Conservation (phyloP, 2,888 invertebrate genomes). For the Melanostoma scalare region DNA sequence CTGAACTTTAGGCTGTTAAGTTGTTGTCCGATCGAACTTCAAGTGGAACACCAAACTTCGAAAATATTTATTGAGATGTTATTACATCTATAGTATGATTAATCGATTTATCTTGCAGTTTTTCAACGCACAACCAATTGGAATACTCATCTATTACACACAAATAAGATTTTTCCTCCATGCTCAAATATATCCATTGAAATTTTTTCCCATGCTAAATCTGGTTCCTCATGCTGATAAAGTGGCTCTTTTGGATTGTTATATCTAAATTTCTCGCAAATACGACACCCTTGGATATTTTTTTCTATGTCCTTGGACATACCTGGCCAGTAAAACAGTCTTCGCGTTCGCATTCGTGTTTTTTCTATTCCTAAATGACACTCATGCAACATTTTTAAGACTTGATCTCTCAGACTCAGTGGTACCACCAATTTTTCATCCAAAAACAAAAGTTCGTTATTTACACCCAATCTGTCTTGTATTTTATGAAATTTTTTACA, state of each 20-base stretch:
- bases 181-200: slow-evolving; percentile 71
- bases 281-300: slow-evolving; percentile 49
- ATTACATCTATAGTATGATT: slow-evolving; percentile 25
- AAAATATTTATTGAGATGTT: slow-evolving; percentile 15
- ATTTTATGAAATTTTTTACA: slow-evolving; percentile 53
- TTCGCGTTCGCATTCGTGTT: slow-evolving; percentile 75
- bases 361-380: slow-evolving; percentile 77
- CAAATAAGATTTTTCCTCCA: slow-evolving; percentile 46
- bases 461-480: slow-evolving; percentile 44
- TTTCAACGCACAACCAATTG: slow-evolving; percentile 32
- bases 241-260: slow-evolving; percentile 71
- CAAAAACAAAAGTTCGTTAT: slow-evolving; percentile 54
- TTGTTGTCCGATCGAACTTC: slow-evolving; percentile 33
- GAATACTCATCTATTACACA: slow-evolving; percentile 55
- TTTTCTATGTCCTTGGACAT: slow-evolving; percentile 76
- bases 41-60: slow-evolving; percentile 33
- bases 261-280: slow-evolving; percentile 65
- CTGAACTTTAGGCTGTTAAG: slow-evolving; percentile 16
- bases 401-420: slow-evolving; percentile 56
- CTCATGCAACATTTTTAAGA: slow-evolving; percentile 75
- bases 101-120: slow-evolving; percentile 31
- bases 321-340: slow-evolving; percentile 77
- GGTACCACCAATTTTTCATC: slow-evolving; percentile 71
- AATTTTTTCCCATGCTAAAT: slow-evolving; percentile 71
- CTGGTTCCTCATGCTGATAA: slow-evolving; percentile 59